Evolutionary conservation across 2,113 vertebrate genomes (phyloP), one percentile per base, ranked within the genome.

Genomic region (Ictidomys tridecemlineatus): DNA sequence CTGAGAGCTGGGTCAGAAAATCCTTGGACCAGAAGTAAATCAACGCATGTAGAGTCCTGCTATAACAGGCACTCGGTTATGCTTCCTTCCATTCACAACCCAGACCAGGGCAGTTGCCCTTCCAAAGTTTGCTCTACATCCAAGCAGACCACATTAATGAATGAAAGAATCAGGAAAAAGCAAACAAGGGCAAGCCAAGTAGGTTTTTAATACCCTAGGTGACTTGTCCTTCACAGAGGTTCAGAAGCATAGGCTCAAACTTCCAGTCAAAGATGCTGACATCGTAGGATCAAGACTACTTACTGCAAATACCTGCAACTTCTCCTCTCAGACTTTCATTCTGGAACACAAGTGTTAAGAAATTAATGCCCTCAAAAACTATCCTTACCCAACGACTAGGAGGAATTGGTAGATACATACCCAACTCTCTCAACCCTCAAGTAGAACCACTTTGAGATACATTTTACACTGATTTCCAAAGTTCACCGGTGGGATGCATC

Each of bases 391-490:
- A 73, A 63, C 70, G 58, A 72, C 20, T 72, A 18, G 70, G 83
- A 22, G 84, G 39, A 83, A n/a, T 0, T 89, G 65, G 37, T 90
- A 13, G 51, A 87, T 92, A 95, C 74, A 93, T 61, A 97, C 45
- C n/a, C 22, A 76, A 72, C 5, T 74, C 30, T 13, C 26, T 88
- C 16, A 78, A 2, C 32, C 8, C 37, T 79, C 20, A 77, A 24
- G 51, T 45, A 22, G 24, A 9, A 72, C 8, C 8, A 28, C 13
- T 58, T 22, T 58, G 24, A 32, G 34, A 34, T 17, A 84, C 32
- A 48, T 13, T 83, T 78, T 69, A 58, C 30, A 84, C 39, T 51
- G 56, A 53, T 91, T 82, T 69, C 67, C 26, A 8, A 26, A 70
- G 45, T 63, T 77, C 2, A 34, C 10, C 14, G 69, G 14, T 9